These are phyloP conservation scores for Agrotis segetum DNA, from an alignment of 2,888 invertebrate species.

Conservation along the genomic window DNA sequence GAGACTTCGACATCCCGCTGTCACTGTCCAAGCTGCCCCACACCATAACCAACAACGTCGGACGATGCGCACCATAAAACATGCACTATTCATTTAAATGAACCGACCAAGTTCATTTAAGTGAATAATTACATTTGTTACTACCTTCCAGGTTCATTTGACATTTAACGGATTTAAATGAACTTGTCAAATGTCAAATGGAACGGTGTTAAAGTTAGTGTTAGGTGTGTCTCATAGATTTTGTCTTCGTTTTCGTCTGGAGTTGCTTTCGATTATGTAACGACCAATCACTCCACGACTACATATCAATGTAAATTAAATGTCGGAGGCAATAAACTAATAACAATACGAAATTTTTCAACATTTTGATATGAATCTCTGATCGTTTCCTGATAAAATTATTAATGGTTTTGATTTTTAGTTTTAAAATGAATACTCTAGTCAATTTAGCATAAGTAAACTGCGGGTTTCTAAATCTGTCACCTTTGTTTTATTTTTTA, in stretches of 20 bases:
- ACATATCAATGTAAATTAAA: slow-evolving; percentile 86
- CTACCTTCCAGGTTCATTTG: slow-evolving; percentile 47
- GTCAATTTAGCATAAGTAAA: slow-evolving; percentile 88
- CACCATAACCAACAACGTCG: slow-evolving; percentile 90
- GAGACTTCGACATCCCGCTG: slow-evolving; percentile 94
- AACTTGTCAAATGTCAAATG: slow-evolving; percentile 60
- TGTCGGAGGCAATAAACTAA: slow-evolving; percentile 83
- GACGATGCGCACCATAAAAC: slow-evolving; percentile 85
- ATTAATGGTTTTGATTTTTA: slow-evolving; percentile 56
- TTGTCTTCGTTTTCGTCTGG: slow-evolving; percentile 56
- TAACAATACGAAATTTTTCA: slow-evolving; percentile 67
- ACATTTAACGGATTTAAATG: slow-evolving; percentile 48
- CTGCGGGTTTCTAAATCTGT: slow-evolving; percentile 65
- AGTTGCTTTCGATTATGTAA: slow-evolving; percentile 63
- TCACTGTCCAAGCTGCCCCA: slow-evolving; percentile 92
- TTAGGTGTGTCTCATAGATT: slow-evolving; percentile 68
- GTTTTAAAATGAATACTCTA: slow-evolving; percentile 74
- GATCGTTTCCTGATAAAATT: slow-evolving; percentile 6
- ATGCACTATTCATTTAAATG: slow-evolving; percentile 67
- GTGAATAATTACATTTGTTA: slow-evolving; percentile 61
- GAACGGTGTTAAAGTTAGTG: slow-evolving; percentile 61
- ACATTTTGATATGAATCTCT: slow-evolving; percentile 40
- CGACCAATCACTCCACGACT: slow-evolving; percentile 79
- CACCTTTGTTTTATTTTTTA: slow-evolving; percentile 38
- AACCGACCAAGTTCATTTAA: slow-evolving; percentile 68